Base-by-base conservation (phyloP, 2,797 vertebrate species). In the Rhincodon typus region DNA sequence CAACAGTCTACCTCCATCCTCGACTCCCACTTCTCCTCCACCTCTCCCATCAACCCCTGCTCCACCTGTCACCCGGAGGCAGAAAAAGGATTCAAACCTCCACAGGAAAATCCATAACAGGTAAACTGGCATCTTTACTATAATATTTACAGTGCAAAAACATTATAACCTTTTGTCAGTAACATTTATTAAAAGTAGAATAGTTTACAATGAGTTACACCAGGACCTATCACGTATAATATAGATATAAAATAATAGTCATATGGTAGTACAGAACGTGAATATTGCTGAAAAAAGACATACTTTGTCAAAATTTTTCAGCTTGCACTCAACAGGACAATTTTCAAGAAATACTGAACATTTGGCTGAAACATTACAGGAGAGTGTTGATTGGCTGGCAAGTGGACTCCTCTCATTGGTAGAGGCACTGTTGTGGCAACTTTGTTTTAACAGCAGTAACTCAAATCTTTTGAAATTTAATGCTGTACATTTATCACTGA, bases 41-140 rank as follows among this genome's bases (percentile, higher is more conserved):
- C 98, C 99, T 21, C 97, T 99, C 95, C 98, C 99, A 0, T 98
- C 98, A 7, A 99, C 98, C 50, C 99, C 99, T 0, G 98, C 99
- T 19, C 98, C 99, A 57, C 98, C 98, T 0, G 97, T 98, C 91
- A 98, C 98, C 95, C 97, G 98, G 90, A 97, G 97, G 95, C 97
- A 97, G 96, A 99, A 98, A 97, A 98, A 97, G 42, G 98, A 98
- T 57, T 97, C 97, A 0, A 97, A 97, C 96, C 97, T 97, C 46
- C 97, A 98, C 96, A 97, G 97, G 97, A 99, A 98, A 97, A 97
- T 97, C 96, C 98, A 98, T 97, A 98, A 98, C 97, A 99, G 99
- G 99, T 99, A 98, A 98, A 42, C 30, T 77, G 27, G 17, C 70
- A 57, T 30, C 19, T 53, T 93, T 69, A 67, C n/a, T 67, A n/a